Base-by-base conservation (phyloP, 2,797 vertebrate species). In the Cirrhinus mrigala region DNA sequence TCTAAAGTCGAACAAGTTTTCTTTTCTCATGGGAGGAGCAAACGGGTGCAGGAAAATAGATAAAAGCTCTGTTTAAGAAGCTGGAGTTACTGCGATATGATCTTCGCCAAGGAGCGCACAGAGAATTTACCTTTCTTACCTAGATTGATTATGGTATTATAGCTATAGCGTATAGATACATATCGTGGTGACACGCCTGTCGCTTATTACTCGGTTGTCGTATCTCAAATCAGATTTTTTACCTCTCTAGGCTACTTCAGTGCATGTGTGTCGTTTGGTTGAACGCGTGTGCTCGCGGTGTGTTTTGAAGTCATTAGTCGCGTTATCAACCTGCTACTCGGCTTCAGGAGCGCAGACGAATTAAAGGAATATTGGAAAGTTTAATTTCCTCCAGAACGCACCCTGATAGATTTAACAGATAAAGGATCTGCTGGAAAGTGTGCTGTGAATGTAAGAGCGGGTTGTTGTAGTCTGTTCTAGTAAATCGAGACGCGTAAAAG, bases 1-100 rank as follows among this genome's bases (percentile, higher is more conserved):
- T 81, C 85, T 86, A 62, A 87, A 81, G 82, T 86, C 79, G 62
- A 83, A 73, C 84, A 77, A 76, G 27, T 76, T 80, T 87, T 82
- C 88, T 84, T 79, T 81, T 88, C 88, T 87, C 88, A 90, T 92
- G 91, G 94, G 95, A 94, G 95, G 95, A 92, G 93, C 94, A 86
- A 92, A 87, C 82, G 78, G 88, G 87, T 89, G 82, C 84, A 88
- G 90, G 87, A 85, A 89, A 91, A 91, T 76, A 87, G 92, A 95
- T 95, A 93, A 92, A 94, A 92, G 85, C 91, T 77, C 90, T 88
- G 85, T 81, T 86, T 89, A 90, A 85, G 84, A 82, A 89, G 86
- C 86, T 83, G 62, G 64, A 80, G 79, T 89, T 84, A 86, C 86
- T 84, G 87, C 87, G 80, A 88, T 85, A 75, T 80, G 76, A 85